These are phyloP conservation scores for Epinephelus awoara DNA, from an alignment of 2,797 vertebrate species.

Conservation along the genomic window DNA sequence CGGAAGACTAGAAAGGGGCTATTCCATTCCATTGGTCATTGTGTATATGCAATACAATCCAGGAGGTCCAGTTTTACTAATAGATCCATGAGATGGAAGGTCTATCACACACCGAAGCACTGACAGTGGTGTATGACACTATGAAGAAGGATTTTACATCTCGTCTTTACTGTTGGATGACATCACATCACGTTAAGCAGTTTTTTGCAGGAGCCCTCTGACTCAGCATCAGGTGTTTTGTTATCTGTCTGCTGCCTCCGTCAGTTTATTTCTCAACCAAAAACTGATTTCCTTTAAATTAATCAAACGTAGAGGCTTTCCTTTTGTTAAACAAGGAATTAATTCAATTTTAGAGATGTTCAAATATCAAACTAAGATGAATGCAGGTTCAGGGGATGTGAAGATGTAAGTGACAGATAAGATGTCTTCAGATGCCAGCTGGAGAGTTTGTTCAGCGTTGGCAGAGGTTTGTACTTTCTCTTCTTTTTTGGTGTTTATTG, in stretches of 20 bases:
- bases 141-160: background rate
- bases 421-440: constrained; percentile 12
- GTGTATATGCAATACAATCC: background rate
- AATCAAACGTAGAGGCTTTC: background rate
- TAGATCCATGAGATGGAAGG: background rate
- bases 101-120: background rate
- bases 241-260: background rate
- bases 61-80: background rate
- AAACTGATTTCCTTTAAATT: background rate
- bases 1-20: too few species aligned
- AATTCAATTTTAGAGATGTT: constrained; percentile 9
- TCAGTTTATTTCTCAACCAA: background rate
- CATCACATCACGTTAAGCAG: background rate
- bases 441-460: background rate
- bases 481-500: background rate
- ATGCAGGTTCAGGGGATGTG: background rate
- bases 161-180: background rate
- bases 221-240: background rate
- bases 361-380: background rate
- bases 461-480: constrained; percentile 19
- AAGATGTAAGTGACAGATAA: constrained; percentile 6
- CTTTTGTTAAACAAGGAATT: background rate
- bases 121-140: too few species aligned
- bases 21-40: too few species aligned
- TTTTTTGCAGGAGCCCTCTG: background rate